Evolutionary conservation across 2,888 invertebrate genomes (phyloP), one percentile per base, ranked within the genome.

Genomic region (Epicampocera succincta): DNA sequence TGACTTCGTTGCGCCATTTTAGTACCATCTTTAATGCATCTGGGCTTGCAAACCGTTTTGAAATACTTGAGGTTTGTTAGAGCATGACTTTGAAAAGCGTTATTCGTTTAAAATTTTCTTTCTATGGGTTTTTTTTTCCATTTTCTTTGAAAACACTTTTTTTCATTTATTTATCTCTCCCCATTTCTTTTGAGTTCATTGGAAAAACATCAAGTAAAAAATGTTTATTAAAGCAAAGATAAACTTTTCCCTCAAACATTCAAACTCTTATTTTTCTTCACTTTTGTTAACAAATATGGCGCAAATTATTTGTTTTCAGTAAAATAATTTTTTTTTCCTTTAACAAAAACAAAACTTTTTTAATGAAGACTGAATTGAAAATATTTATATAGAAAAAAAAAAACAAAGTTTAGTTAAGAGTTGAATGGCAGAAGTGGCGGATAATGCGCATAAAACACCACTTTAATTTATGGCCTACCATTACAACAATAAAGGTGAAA

Each of bases 31-130:
- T 17, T 38, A 68, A 44, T n/a, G 38, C n/a, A 52, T 44, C 25
- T 42, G 44, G 46, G 17, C 56, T 38, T 65, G 17, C 42, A 44
- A 74, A 60, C 15, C 50, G 5, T 74, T 80, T 69, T 12, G 42
- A 80, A 72, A 71, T 75, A 46, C 69, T 80, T 66, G 29, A 40
- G 33, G 65, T 71, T 75, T 60, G 69, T 74, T 69, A 38, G 56
- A 71, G 75, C 75, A 75, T 80, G 80, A 80, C 71, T 75, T 75
- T 75, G 40, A 71, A 80, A 66, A 46, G 58, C 50, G 29, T 48
- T 71, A 40, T 71, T 56, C 48, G 56, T 71, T 76, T 56, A 5
- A 15, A 29, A 48, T 56, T 65, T 54, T 56, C 21, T 48, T 77
- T 63, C 48, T 17, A 50, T 61, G 3, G 1, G 29, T 54, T 61